phyloP scores from a whole-genome alignment of 2,797 vertebrate species.

The Hipposideros larvatus region DNA sequence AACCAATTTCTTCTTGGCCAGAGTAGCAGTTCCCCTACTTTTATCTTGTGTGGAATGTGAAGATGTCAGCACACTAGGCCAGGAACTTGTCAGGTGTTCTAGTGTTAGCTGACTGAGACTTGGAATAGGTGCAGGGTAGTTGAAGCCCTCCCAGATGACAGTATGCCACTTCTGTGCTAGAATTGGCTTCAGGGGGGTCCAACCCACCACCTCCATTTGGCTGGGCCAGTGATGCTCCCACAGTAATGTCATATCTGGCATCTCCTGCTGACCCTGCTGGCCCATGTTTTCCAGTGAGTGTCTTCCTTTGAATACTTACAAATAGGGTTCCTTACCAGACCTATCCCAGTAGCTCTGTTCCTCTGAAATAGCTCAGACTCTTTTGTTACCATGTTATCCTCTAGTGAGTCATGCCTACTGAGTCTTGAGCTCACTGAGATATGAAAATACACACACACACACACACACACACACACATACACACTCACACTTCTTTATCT shows the following conservation, averaged over 20 bases:
- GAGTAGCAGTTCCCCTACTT: neutral
- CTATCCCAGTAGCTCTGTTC: neutral
- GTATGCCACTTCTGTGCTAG: neutral
- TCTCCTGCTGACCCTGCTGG: neutral
- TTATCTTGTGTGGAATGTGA: neutral
- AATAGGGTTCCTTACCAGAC: neutral
- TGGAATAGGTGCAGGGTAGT: neutral
- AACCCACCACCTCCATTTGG: neutral
- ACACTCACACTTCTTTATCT: neutral
- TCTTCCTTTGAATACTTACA: neutral
- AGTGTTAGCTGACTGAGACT: neutral
- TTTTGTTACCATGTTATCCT: neutral
- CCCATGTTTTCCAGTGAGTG: neutral
- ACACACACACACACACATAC: too few species aligned
- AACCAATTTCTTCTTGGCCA: neutral
- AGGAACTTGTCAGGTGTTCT: neutral
- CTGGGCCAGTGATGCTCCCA: neutral
- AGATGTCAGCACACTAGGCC: neutral
- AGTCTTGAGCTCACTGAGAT: neutral
- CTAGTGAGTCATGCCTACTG: neutral
- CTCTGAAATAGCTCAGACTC: slow-evolving; percentile 10
- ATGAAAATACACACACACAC: neutral
- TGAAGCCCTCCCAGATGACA: neutral
- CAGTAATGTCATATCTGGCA: neutral
- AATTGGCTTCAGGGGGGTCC: neutral